These are phyloP conservation scores for Prionchulus punctatus DNA, from an alignment of 2,888 invertebrate genomes.

Conservation along the genomic window DNA sequence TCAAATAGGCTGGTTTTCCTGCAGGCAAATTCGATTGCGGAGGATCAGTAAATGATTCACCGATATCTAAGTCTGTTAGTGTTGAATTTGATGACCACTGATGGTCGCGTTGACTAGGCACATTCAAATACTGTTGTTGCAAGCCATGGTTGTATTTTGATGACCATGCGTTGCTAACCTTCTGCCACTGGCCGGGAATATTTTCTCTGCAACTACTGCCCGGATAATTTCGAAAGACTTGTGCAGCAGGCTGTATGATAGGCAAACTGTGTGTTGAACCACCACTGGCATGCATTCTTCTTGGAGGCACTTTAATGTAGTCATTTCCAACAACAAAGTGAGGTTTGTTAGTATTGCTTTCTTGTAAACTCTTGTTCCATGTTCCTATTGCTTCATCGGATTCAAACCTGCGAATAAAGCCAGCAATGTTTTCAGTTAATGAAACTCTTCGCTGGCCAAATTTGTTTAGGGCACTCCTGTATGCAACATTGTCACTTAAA, in stretches of 20 bases:
- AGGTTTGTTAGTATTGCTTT: not conserved
- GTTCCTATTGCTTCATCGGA: not conserved
- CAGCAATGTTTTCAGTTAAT: not conserved
- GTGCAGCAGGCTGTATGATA: not conserved
- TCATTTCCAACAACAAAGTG: not conserved
- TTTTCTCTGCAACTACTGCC: no score
- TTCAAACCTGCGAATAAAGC: not conserved
- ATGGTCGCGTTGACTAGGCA: not conserved
- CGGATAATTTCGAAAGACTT: no score
- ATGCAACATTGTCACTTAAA: not conserved
- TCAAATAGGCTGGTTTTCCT: not conserved
- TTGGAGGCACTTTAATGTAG: no score
- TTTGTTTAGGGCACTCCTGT: not conserved
- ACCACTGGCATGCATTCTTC: no score
- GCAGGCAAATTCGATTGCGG: not conserved
- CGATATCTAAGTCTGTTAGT: no score
- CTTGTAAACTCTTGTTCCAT: not conserved
- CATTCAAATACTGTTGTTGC: not conserved
- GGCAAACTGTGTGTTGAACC: constrained; percentile 1
- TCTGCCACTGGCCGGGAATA: not conserved
- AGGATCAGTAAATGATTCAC: no score
- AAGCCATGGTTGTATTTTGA: not conserved
- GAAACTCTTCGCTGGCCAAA: not conserved
- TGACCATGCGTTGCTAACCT: not conserved
- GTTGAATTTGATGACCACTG: no score